These are phyloP conservation scores for Copidosoma floridanum DNA, from an alignment of 1,140 invertebrate genomes.

Conservation along the genomic window DNA sequence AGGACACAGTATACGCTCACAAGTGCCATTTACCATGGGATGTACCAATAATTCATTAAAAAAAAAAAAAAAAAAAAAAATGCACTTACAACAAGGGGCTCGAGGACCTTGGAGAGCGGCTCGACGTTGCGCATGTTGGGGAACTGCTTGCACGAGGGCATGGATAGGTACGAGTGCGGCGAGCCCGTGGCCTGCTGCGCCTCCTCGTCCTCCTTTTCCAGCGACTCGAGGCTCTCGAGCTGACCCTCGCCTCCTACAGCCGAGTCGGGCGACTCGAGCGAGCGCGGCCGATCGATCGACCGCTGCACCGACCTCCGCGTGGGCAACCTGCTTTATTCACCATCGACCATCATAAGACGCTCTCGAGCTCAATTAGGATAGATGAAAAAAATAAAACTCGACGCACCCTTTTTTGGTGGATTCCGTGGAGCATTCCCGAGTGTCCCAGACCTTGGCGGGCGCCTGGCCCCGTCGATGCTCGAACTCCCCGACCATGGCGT, in stretches of 20 bases:
- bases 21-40: too few species aligned
- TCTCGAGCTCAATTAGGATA: too few species aligned
- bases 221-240: slow-evolving; percentile 38
- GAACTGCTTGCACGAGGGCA: slow-evolving; percentile 78
- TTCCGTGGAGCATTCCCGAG: not conserved
- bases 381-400: not conserved
- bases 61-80: not conserved
- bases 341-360: too few species aligned
- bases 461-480: not conserved
- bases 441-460: slow-evolving; percentile 1
- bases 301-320: not conserved
- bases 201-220: slow-evolving; percentile 36
- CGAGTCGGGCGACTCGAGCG: slow-evolving; percentile 36
- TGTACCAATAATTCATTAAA: too few species aligned
- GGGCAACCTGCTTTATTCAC: too few species aligned
- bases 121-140: slow-evolving; percentile 71
- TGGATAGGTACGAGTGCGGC: slow-evolving; percentile 74
- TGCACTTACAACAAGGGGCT: slow-evolving; percentile 60
- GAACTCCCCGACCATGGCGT: slow-evolving; percentile 2
- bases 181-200: slow-evolving; percentile 40
- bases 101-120: slow-evolving; percentile 73
- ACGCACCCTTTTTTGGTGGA: not conserved
- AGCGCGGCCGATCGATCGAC: slow-evolving; percentile 31
- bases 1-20: not conserved
- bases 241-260: not conserved